Base-by-base conservation (phyloP, 2,113 vertebrate genomes). In the Hyla sarda region DNA sequence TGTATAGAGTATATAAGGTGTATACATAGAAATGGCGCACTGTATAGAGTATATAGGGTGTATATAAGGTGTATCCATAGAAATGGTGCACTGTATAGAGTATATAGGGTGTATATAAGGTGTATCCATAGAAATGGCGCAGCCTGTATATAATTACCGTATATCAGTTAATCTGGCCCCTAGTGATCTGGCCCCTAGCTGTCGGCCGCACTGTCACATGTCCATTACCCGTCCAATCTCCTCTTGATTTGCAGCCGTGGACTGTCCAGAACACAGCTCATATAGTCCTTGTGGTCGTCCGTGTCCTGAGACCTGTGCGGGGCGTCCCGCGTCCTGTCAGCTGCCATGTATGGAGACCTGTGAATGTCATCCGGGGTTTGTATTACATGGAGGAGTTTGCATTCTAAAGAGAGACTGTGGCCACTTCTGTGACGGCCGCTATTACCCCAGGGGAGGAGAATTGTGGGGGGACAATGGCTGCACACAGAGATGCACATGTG, bases 181-280 rank as follows among this genome's bases (percentile, higher is more conserved):
- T n/a, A n/a, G n/a, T n/a, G n/a, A n/a, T n/a, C n/a, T n/a, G n/a
- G n/a, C n/a, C n/a, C n/a, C n/a, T n/a, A n/a, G n/a, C n/a, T n/a
- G n/a, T n/a, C n/a, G n/a, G n/a, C n/a, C n/a, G n/a, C n/a, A n/a
- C 41, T 8, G 8, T 41, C 41, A 41, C 41, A 41, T 41, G 41
- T n/a, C n/a, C n/a, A n/a, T n/a, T n/a, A 17, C 2, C 50, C 17
- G 30, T 30, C 34, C 0, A 34, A 9, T 48, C 13, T 74, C 12
- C 10, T 52, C 9, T 58, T 58, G 1, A 19, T 12, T 56, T 34
- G 0, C 90, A 95, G 94, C 90, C 5, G 45, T 93, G 47, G 32
- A 80, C 85, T 95, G 94, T 65, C 93, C 92, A 0, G 48, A 87
- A 54, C 92, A 94, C 88, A 95, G 94, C 84, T 34, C 37, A 1